Evolutionary conservation across 2,113 vertebrate genomes (phyloP), one percentile per base, ranked within the genome.

Genomic region (Corapipo altera): DNA sequence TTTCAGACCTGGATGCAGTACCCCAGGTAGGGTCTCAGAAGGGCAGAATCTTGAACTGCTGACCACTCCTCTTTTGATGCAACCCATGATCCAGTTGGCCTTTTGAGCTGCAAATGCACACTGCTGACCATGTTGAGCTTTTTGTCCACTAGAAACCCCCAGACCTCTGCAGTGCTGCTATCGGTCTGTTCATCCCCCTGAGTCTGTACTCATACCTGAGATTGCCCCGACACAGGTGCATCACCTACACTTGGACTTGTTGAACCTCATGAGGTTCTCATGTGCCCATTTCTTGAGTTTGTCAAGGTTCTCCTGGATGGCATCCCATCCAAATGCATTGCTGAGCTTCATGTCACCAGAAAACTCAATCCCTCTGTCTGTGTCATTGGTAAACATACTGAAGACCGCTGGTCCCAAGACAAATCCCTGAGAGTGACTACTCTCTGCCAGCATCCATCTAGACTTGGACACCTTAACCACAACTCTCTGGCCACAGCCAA

Each of bases 131-230:
- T 10, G 11, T 6, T 28, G 13, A 61, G 20, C 10, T 82, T 59
- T 52, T n/a, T 8, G 20, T 15, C 6, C 28, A 12, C 19, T 21
- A 6, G 15, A 61, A 39, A 0, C 6, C 2, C 12, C 7, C 11
- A 54, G n/a, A 18, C 11, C 30, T 32, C 24, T 48, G 28, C 5
- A 0, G 0, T 48, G 24, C 11, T 0, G 0, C 11, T 75, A 13
- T 30, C 20, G 3, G 26, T 26, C 33, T 41, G 28, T 41, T 54
- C 11, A 54, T 30, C 12, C 11, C 7, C 8, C 20, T 41, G 39
- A 54, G 20, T 15, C 19, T 26, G 10, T 26, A 18, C 24, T 73
- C 27, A 6, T 19, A 43, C 19, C 9, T 54, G 62, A 61, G 39
- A n/a, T 1, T 54, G 20, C 11, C 28, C 24, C 13, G 24, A 30